phyloP scores from a whole-genome alignment of 2,797 vertebrate species.

The Rhabdophis nuchalis region DNA sequence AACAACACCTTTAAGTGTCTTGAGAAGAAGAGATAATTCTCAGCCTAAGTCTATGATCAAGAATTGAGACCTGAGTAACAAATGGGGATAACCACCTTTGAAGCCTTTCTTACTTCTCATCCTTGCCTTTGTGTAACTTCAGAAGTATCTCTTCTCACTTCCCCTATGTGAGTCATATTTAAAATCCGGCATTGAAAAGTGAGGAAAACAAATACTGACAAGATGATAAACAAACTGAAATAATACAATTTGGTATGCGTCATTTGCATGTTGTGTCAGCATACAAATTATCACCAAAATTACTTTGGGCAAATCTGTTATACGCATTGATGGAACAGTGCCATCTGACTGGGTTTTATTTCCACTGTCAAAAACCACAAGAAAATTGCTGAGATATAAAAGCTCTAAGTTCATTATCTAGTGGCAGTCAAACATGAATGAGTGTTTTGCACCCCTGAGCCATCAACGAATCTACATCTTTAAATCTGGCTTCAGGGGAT shows the following conservation, averaged over 20 bases:
- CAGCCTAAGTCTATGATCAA: constrained; percentile 60
- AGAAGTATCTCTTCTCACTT: constrained; percentile 45
- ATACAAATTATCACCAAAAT: constrained; percentile 37
- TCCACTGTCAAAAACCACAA: not conserved
- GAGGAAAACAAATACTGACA: not conserved
- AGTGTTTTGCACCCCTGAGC: not conserved
- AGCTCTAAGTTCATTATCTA: constrained; percentile 4
- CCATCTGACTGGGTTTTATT: not conserved
- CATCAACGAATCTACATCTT: not conserved
- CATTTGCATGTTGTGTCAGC: constrained; percentile 22
- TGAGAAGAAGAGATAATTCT: constrained; percentile 59
- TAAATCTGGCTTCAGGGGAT: not conserved
- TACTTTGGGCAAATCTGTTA: constrained; percentile 36
- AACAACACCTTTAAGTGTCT: constrained; percentile 42
- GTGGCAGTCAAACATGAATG: constrained; percentile 6
- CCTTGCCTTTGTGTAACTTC: constrained; percentile 34
- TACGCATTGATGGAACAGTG: not conserved
- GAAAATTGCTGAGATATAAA: constrained; percentile 7
- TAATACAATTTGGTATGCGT: constrained; percentile 25
- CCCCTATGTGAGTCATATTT: constrained; percentile 45
- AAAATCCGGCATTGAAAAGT: not conserved
- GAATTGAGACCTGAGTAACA: constrained; percentile 45
- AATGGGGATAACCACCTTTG: constrained; percentile 59
- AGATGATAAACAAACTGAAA: constrained; percentile 61
- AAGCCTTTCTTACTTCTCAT: constrained; percentile 62